phyloP scores from a whole-genome alignment of 2,113 vertebrate species.

The Heteronetta atricapilla region DNA sequence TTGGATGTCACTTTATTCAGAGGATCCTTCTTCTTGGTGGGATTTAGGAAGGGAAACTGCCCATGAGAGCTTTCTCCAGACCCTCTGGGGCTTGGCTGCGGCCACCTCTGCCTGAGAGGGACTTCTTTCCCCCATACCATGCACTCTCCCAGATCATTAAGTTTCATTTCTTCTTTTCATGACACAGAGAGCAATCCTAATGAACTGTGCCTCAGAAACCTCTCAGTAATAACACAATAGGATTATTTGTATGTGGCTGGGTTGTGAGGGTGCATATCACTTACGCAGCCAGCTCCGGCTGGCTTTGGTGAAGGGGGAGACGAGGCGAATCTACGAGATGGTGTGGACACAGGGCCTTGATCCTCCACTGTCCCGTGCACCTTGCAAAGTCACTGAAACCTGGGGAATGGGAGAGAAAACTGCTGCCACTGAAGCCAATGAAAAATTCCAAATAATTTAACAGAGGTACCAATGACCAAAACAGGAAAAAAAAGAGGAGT shows the following conservation, averaged over 20 bases:
- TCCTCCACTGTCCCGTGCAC: rapidly evolving
- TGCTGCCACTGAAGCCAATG: neutral
- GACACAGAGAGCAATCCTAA: neutral
- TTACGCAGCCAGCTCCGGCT: neutral
- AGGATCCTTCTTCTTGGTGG: neutral
- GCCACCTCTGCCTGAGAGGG: neutral
- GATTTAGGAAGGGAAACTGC: neutral
- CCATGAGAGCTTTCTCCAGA: neutral
- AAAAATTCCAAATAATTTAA: neutral
- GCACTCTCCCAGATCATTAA: neutral
- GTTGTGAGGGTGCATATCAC: neutral
- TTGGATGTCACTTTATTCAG: neutral
- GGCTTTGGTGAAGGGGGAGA: neutral
- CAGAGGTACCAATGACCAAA: neutral
- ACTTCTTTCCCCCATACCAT: neutral
- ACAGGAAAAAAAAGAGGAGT: neutral
- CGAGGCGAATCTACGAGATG: neutral
- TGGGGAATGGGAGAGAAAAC: neutral
- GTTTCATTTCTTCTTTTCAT: neutral
- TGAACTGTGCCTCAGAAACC: neutral
- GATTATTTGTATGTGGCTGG: neutral
- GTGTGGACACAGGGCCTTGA: neutral
- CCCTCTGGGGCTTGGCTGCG: neutral
- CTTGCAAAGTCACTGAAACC: neutral
- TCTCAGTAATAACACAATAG: neutral